Evolutionary conservation across 2,888 invertebrate species (phyloP).

Genomic region (Drosophila acutilabella): DNA sequence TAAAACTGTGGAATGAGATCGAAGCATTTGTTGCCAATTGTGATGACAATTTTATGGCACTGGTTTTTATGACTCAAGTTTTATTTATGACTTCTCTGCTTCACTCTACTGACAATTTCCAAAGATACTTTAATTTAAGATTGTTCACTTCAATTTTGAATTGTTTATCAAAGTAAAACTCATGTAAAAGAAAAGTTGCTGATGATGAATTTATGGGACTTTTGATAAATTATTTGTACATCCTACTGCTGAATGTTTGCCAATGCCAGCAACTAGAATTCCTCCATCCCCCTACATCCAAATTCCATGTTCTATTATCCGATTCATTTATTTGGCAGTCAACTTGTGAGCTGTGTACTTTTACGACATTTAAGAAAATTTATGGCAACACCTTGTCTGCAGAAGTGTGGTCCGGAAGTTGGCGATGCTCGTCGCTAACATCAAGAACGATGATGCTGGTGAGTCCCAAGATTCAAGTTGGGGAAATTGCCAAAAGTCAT

Average conservation of each 20-base stretch:
- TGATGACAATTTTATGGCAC: slow-evolving; percentile 54
- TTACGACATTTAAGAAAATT: slow-evolving; percentile 63
- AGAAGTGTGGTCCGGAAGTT: slow-evolving; percentile 30
- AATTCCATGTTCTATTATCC: slow-evolving; percentile 18
- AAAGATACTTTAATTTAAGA: slow-evolving; percentile 11
- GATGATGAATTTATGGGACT: not conserved
- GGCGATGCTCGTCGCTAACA: slow-evolving; percentile 18
- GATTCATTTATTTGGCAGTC: slow-evolving; percentile 38
- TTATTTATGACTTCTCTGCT: slow-evolving; percentile 49
- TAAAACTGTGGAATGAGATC: not conserved
- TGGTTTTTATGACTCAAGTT: slow-evolving; percentile 57
- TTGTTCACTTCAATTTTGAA: slow-evolving; percentile 6
- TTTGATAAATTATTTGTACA: slow-evolving; percentile 9
- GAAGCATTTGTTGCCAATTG: slow-evolving; percentile 58
- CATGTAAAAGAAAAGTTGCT: not conserved
- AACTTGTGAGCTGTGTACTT: slow-evolving; percentile 46
- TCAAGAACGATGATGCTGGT: slow-evolving; percentile 10
- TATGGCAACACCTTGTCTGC: slow-evolving; percentile 49
- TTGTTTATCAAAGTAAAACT: slow-evolving; percentile 3
- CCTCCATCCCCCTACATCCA: not conserved
- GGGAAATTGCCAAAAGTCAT: slow-evolving; percentile 79
- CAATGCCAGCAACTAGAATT: not conserved
- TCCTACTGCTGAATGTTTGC: not conserved
- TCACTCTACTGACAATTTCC: slow-evolving; percentile 24
- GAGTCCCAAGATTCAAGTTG: slow-evolving; percentile 44